Evolutionary conservation across 2,888 invertebrate genomes (phyloP).

Genomic region (Xestia ashworthii): DNA sequence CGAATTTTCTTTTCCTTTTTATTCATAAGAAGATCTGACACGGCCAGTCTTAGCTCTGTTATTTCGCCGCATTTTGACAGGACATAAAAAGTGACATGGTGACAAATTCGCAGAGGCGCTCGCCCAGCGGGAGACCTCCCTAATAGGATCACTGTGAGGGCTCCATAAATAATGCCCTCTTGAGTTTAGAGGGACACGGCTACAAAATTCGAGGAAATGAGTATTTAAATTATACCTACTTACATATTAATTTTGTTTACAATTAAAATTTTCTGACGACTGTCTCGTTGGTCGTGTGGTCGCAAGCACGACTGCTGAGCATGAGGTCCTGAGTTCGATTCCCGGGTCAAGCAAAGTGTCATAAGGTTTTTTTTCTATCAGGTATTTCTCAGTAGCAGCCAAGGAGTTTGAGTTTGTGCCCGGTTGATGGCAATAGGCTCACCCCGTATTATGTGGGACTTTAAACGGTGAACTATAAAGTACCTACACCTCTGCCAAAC

Average conservation of each 20-base stretch:
- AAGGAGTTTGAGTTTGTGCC: too few species aligned
- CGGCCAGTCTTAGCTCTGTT: not conserved
- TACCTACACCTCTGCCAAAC: too few species aligned
- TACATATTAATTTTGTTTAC: conserved; percentile 25
- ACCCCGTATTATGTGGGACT: too few species aligned
- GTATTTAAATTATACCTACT: conserved; percentile 19
- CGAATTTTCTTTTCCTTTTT: not conserved
- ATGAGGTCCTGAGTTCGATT: too few species aligned
- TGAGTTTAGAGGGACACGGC: conserved; percentile 21
- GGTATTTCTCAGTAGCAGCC: too few species aligned
- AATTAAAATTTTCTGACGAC: not conserved
- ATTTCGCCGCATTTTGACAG: conserved; percentile 20
- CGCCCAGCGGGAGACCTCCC: conserved; percentile 39
- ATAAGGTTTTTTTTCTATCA: too few species aligned
- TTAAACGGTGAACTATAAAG: too few species aligned
- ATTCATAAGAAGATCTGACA: conserved; percentile 16
- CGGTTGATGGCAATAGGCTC: too few species aligned
- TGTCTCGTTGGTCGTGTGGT: too few species aligned
- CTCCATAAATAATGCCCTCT: conserved; percentile 52
- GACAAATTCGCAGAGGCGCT: conserved; percentile 42
- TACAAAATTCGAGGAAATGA: conserved; percentile 13
- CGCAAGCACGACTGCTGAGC: too few species aligned
- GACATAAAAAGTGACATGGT: conserved; percentile 39
- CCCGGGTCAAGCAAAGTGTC: too few species aligned
- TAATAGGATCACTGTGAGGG: conserved; percentile 52